These are phyloP conservation scores for Cylloceria caligata DNA, from an alignment of 2,888 invertebrate species.

Conservation along the genomic window DNA sequence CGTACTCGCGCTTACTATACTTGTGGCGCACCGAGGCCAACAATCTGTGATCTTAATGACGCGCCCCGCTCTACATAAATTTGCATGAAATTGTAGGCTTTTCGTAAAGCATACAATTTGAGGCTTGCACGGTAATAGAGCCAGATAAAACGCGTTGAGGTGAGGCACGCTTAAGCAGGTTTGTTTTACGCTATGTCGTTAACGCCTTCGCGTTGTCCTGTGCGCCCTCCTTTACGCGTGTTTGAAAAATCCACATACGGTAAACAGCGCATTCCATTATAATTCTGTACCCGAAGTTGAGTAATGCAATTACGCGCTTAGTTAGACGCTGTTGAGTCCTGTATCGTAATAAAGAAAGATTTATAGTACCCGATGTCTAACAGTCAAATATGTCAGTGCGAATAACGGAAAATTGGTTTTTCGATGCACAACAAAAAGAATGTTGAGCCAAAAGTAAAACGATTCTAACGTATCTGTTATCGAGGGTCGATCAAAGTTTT, in stretches of 20 bases:
- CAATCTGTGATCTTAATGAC: conserved; percentile 82
- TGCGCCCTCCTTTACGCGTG: conserved; percentile 11
- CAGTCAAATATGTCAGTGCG: not conserved
- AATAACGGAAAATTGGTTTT: not conserved
- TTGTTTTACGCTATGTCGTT: conserved; percentile 68
- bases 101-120: conserved; percentile 80
- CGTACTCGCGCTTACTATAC: conserved; percentile 47
- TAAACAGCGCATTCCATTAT: not conserved
- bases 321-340: not conserved
- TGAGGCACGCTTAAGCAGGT: conserved; percentile 67
- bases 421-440: not conserved
- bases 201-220: conserved; percentile 64
- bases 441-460: too few species aligned
- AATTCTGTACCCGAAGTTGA: not conserved
- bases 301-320: conserved; percentile 36
- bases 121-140: conserved; percentile 73
- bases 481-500: too few species aligned
- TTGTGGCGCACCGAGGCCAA: conserved; percentile 41
- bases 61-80: conserved; percentile 80
- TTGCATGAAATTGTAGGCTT: conserved; percentile 83
- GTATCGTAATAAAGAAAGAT: not conserved
- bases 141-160: conserved; percentile 55
- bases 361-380: not conserved
- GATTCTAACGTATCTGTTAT: too few species aligned
- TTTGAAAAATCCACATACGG: conserved; percentile 21